Evolutionary conservation across 2,888 invertebrate genomes (phyloP).

Genomic region (Spodoptera exigua): DNA sequence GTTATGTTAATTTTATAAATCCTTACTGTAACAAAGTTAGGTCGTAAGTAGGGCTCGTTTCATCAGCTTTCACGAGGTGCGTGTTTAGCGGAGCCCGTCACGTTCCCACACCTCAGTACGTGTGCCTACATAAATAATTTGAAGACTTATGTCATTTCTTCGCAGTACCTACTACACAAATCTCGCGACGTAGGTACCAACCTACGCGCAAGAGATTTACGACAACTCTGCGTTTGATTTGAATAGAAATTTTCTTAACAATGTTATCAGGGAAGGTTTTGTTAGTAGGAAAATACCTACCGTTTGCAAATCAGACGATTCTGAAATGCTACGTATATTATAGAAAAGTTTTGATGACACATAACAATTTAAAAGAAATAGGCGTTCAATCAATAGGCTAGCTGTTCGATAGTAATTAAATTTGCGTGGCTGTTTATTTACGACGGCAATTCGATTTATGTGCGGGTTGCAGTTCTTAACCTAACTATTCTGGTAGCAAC

Average conservation of each 20-base stretch:
- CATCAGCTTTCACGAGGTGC: conserved; percentile 19
- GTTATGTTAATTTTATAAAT: background rate
- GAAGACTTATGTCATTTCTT: conserved; percentile 22
- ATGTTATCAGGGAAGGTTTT: conserved; percentile 1
- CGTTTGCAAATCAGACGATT: background rate
- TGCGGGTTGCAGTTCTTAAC: no score
- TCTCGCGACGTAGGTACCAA: no score
- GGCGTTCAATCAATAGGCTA: no score
- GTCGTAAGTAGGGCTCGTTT: conserved; percentile 13
- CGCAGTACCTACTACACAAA: conserved; percentile 19
- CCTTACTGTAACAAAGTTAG: conserved; percentile 2
- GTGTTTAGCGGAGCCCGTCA: conserved; percentile 45
- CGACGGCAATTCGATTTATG: no score
- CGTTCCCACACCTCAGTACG: conserved; percentile 63
- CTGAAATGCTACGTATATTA: no score
- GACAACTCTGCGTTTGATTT: conserved; percentile 24
- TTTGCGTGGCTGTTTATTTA: no score
- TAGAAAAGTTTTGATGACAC: no score
- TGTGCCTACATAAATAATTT: conserved; percentile 64
- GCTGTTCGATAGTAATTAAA: no score
- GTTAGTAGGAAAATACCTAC: background rate
- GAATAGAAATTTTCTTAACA: conserved; percentile 25
- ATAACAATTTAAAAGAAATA: no score
- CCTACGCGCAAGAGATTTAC: conserved; percentile 31
- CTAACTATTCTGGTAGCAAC: no score